phyloP scores from a whole-genome alignment of 2,113 vertebrate genomes.

The Perognathus longimembris region DNA sequence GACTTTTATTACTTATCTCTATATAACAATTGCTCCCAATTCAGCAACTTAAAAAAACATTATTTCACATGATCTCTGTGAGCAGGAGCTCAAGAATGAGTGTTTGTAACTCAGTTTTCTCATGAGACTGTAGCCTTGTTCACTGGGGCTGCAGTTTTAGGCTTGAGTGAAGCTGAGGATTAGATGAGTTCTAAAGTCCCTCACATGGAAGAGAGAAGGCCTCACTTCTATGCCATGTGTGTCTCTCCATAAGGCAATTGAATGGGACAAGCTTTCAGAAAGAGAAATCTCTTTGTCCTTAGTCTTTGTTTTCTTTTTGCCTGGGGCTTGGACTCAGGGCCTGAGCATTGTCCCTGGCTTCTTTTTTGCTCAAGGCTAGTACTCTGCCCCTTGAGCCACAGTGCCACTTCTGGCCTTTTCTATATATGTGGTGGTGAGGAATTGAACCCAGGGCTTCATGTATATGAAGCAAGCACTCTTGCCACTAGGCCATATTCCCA shows the following conservation, averaged over 20 bases:
- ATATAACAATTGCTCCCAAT: neutral
- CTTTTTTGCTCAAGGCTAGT: too few species aligned
- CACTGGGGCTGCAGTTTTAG: neutral
- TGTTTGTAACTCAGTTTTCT: neutral
- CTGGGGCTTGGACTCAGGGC: too few species aligned
- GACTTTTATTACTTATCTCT: neutral
- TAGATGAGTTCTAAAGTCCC: neutral
- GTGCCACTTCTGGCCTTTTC: too few species aligned
- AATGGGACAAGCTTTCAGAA: neutral
- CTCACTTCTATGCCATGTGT: too few species aligned
- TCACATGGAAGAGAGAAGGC: neutral
- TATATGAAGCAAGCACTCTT: too few species aligned
- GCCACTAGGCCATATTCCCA: too few species aligned
- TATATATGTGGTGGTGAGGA: too few species aligned
- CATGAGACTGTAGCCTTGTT: neutral
- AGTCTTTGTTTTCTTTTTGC: too few species aligned
- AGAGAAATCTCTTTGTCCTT: neutral
- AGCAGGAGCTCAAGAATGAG: neutral
- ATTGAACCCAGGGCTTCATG: too few species aligned
- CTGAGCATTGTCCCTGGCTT: too few species aligned
- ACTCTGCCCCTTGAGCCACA: too few species aligned
- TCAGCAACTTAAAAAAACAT: neutral
- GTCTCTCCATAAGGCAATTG: neutral
- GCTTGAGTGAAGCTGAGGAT: neutral
- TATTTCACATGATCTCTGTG: neutral